These are phyloP conservation scores for Melanostoma mellinum DNA, from an alignment of 2,888 invertebrate species.

Conservation along the genomic window DNA sequence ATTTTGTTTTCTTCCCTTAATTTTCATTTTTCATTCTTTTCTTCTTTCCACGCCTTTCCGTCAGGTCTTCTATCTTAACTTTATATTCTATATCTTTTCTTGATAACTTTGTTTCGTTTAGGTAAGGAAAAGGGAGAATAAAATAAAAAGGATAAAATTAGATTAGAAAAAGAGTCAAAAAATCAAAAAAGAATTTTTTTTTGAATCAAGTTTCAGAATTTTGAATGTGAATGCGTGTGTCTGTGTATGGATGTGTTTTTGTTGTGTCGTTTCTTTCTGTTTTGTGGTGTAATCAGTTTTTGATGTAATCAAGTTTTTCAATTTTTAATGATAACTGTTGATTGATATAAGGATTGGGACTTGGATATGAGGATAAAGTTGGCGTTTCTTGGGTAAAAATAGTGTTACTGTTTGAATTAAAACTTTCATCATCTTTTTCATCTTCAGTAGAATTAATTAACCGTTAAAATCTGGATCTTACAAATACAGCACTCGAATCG, in stretches of 20 bases:
- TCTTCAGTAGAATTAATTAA: conserved; percentile 79
- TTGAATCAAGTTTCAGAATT: too few species aligned
- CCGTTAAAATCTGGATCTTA: conserved; percentile 92
- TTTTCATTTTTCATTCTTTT: conserved; percentile 12
- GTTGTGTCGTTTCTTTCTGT: too few species aligned
- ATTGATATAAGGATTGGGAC: not conserved
- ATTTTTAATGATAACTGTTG: conserved; percentile 25
- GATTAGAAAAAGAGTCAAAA: not conserved
- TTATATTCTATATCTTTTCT: conserved; percentile 27
- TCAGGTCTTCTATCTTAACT: not conserved
- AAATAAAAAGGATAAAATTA: conserved; percentile 14
- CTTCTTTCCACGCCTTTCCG: not conserved
- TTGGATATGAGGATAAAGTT: not conserved
- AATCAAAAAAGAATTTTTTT: too few species aligned
- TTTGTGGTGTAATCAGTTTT: not conserved
- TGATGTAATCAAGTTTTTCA: conserved; percentile 1
- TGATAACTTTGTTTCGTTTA: conserved; percentile 33
- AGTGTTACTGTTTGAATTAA: conserved; percentile 22
- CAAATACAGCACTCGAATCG: conserved; percentile 96
- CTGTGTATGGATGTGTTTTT: too few species aligned
- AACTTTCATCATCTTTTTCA: conserved; percentile 7
- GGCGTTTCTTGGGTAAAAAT: conserved; percentile 30
- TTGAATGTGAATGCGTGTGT: too few species aligned
- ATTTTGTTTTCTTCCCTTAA: conserved; percentile 3
- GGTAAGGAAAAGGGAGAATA: not conserved